phyloP scores from a whole-genome alignment of 2,888 invertebrate genomes.

The Tiliacea citrago region DNA sequence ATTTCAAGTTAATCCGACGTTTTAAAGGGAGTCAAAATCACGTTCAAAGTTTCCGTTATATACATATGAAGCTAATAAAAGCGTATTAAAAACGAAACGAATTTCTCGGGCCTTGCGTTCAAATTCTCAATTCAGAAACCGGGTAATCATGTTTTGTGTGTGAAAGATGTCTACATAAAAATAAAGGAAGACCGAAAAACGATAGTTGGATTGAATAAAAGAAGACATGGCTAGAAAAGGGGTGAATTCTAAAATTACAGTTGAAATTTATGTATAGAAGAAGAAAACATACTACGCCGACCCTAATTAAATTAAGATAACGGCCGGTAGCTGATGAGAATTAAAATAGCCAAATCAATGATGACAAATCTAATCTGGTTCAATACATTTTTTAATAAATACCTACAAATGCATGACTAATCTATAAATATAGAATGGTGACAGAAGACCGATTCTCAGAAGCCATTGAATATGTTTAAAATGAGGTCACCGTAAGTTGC shows the following conservation, averaged over 20 bases:
- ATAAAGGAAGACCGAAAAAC: too few relatives aligned
- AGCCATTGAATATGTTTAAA: slow-evolving; percentile 38
- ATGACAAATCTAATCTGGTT: slow-evolving; percentile 3
- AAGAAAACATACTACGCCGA: not conserved
- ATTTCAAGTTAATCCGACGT: too few relatives aligned
- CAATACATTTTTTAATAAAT: not conserved
- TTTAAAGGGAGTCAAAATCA: too few relatives aligned
- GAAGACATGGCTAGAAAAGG: not conserved
- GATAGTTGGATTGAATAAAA: too few relatives aligned
- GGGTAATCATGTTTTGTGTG: too few relatives aligned
- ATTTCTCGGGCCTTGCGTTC: too few relatives aligned
- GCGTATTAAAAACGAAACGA: too few relatives aligned
- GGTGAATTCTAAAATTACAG: too few relatives aligned
- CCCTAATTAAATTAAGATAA: not conserved
- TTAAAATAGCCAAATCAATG: not conserved
- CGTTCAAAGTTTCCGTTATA: too few relatives aligned
- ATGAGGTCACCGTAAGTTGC: slow-evolving; percentile 40
- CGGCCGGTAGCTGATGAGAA: not conserved
- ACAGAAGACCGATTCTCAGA: slow-evolving; percentile 41
- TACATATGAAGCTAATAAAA: too few relatives aligned
- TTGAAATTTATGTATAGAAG: not conserved
- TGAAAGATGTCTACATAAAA: too few relatives aligned
- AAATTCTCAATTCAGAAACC: too few relatives aligned
- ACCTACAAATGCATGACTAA: not conserved
- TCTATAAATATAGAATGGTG: slow-evolving; percentile 25